These are phyloP conservation scores for Conus ventricosus DNA, from an alignment of 1,140 invertebrate species.

Conservation along the genomic window DNA sequence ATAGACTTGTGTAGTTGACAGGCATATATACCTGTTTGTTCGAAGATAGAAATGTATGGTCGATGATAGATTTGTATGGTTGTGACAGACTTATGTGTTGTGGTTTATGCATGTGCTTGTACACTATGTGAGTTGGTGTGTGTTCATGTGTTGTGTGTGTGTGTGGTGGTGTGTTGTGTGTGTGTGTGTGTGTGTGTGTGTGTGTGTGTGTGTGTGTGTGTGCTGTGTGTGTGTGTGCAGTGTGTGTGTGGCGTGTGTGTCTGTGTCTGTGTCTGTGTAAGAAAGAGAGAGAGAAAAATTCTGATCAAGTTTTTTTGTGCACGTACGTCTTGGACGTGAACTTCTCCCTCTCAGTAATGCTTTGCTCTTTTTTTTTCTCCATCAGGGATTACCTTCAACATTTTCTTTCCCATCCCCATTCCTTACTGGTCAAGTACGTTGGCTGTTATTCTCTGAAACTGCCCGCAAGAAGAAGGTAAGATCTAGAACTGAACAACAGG, in stretches of 20 bases:
- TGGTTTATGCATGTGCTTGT: background rate
- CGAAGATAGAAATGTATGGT: too few species aligned
- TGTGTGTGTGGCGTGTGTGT: background rate
- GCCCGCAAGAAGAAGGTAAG: conserved; percentile 49
- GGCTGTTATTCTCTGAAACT: conserved; percentile 59
- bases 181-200: background rate
- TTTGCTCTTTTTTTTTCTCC: background rate
- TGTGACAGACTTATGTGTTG: too few species aligned
- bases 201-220: background rate
- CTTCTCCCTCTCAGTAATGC: background rate
- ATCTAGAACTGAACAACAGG: background rate
- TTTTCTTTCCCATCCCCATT: conserved; percentile 60
- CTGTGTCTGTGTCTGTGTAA: background rate
- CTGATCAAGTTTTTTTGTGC: background rate
- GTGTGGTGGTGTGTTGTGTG: background rate
- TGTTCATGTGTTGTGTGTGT: conserved; percentile 8
- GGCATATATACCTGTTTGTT: too few species aligned
- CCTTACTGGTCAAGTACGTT: conserved; percentile 61
- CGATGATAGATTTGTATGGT: too few species aligned
- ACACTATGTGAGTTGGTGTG: background rate
- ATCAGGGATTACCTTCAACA: conserved; percentile 61
- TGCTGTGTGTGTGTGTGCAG: background rate
- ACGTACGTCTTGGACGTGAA: background rate
- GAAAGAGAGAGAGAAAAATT: background rate
- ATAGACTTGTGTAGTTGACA: too few species aligned